phyloP scores from a whole-genome alignment of 2,113 vertebrate species.

The Perognathus longimembris region DNA sequence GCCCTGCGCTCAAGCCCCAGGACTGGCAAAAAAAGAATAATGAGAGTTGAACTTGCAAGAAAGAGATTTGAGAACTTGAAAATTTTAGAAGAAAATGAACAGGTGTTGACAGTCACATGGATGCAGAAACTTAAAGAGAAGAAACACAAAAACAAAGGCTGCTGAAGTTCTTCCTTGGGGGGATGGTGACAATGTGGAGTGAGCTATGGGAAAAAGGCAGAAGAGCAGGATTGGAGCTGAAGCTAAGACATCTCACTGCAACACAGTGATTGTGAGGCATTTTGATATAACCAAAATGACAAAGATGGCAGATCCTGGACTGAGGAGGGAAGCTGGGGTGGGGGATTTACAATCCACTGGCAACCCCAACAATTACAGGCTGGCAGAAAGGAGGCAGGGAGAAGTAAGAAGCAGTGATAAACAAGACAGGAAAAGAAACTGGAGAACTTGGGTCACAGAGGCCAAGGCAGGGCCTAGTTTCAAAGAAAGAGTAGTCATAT shows the following conservation, averaged over 20 bases:
- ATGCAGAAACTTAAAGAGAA: not conserved
- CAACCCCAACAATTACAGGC: not conserved
- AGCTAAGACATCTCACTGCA: rapidly evolving
- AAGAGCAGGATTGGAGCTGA: not conserved
- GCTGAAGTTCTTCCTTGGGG: not conserved
- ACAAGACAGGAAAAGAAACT: not conserved
- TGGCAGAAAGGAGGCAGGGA: not conserved
- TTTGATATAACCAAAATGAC: not conserved
- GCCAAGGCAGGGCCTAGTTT: not conserved
- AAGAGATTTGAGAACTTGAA: slow-evolving; percentile 1
- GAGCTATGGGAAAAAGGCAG: not conserved
- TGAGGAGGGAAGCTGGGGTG: not conserved
- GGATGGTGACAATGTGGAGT: not conserved
- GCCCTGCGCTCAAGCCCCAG: too few species aligned
- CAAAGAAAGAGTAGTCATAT: not conserved
- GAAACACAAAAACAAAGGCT: not conserved
- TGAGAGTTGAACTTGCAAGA: not conserved
- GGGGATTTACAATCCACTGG: not conserved
- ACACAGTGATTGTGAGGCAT: not conserved
- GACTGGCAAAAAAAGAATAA: not conserved
- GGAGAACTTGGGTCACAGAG: not conserved
- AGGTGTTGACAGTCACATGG: not conserved
- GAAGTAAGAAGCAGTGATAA: not conserved
- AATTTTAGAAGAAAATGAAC: slow-evolving; percentile 8
- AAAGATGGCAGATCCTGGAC: not conserved